Percentiles rank a stretch among this genome's conserved stretches.
Evolutionary conservation across 2,888 invertebrate genomes (phyloP).

Genomic region (Phlogophora meticulosa): DNA sequence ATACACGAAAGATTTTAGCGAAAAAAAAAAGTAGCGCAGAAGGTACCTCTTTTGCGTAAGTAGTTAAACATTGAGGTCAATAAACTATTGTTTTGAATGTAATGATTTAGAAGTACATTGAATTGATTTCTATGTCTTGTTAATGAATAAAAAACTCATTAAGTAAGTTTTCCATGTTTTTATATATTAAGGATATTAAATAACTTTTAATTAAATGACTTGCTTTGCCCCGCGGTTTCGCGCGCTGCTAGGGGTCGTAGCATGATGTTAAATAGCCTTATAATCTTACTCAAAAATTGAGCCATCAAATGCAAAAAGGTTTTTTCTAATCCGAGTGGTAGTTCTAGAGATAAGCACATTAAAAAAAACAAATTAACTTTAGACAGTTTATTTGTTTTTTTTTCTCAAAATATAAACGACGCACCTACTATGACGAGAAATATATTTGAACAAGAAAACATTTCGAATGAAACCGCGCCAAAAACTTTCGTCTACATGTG

Average conservation of each 20-base stretch:
- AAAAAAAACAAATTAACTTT: no score
- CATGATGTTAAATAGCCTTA: no score
- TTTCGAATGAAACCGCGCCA: conserved; percentile 2
- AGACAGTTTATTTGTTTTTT: no score
- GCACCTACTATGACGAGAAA: background rate
- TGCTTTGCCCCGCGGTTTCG: no score
- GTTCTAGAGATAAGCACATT: no score
- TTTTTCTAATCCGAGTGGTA: no score
- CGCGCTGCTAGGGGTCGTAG: no score
- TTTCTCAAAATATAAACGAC: background rate
- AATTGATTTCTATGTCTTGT: conserved; percentile 28
- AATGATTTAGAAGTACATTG: conserved; percentile 4
- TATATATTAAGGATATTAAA: conserved; percentile 25
- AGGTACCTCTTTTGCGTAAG: background rate
- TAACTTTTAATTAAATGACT: no score
- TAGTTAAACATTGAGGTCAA: conserved; percentile 10
- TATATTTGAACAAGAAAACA: background rate
- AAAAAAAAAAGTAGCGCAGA: no score
- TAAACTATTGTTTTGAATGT: conserved; percentile 6
- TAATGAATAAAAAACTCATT: conserved; percentile 40
- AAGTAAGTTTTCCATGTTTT: conserved; percentile 25
- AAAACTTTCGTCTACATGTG: conserved; percentile 9
- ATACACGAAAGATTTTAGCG: background rate
- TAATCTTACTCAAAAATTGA: no score
- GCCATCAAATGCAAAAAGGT: no score